Conservation (phyloP, 2,113 vertebrate species). For the Glaucomys volans region DNA sequence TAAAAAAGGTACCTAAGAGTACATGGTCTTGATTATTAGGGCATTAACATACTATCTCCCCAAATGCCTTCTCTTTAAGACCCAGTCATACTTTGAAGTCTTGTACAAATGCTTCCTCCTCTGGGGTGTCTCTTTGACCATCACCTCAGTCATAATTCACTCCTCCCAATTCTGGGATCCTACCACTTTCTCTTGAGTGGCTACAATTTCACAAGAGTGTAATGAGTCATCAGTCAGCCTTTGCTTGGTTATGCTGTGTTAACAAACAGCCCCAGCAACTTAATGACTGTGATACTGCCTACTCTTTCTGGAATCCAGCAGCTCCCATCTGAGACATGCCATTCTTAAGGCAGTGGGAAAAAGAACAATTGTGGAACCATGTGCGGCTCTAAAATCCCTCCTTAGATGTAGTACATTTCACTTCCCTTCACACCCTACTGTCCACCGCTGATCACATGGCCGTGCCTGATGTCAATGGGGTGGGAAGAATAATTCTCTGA, state of each 20-base stretch:
- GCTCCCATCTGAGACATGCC: not conserved
- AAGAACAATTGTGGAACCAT: not conserved
- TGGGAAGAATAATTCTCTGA: not conserved
- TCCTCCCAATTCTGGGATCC: not conserved
- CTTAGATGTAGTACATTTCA: fast-evolving
- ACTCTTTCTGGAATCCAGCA: not conserved
- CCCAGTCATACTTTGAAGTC: not conserved
- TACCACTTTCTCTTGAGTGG: not conserved
- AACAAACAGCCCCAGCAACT: not conserved
- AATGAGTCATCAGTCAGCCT: not conserved
- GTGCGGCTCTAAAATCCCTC: not conserved
- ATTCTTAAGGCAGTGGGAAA: not conserved
- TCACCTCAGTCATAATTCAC: not conserved
- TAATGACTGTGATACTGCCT: not conserved
- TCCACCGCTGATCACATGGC: not conserved
- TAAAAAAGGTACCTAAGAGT: not conserved
- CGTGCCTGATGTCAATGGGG: not conserved
- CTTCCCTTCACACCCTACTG: not conserved
- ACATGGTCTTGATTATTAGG: constrained; percentile 43
- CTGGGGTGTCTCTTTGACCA: not conserved
- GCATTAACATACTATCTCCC: not conserved
- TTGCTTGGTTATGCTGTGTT: not conserved
- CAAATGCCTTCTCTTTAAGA: not conserved
- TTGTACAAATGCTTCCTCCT: not conserved
- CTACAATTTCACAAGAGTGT: not conserved